Percentiles rank a stretch among this genome's conserved stretches.
Evolutionary conservation across 2,113 vertebrate species (phyloP).

Genomic region (Pleuronectes platessa): DNA sequence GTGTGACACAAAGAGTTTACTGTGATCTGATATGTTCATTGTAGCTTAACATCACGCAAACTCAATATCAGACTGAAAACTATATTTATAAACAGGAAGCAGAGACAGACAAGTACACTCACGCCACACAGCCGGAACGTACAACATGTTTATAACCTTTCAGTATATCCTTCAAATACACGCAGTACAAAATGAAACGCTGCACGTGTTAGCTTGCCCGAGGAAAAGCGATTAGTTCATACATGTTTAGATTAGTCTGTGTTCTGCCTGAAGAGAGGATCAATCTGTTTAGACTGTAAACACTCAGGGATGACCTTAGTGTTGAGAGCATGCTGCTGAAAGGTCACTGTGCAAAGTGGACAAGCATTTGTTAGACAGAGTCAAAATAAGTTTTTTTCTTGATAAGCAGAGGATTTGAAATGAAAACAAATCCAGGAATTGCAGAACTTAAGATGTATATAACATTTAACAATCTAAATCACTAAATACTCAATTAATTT

Average conservation of each 20-base stretch:
- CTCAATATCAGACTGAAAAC: not conserved
- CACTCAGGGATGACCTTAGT: constrained; percentile 6
- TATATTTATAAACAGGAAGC: constrained; percentile 25
- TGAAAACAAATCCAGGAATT: not conserved
- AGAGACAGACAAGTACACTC: not conserved
- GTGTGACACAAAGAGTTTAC: not conserved
- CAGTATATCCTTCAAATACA: not conserved
- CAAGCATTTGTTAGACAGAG: constrained; percentile 24
- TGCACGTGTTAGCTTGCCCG: not conserved
- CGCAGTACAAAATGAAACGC: constrained; percentile 22
- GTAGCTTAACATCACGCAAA: constrained; percentile 1
- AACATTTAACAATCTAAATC: not conserved
- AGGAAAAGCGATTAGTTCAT: constrained; percentile 1
- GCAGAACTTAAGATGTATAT: not conserved
- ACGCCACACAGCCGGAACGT: not conserved
- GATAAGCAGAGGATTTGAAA: not conserved
- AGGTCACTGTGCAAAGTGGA: constrained; percentile 22
- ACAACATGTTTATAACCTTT: constrained; percentile 24
- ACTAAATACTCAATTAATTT: not conserved
- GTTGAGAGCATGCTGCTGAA: constrained; percentile 57
- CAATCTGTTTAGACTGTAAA: constrained; percentile 8
- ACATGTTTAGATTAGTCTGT: constrained; percentile 12
- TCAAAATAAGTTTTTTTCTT: not conserved
- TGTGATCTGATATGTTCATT: not conserved
- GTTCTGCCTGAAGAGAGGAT: constrained; percentile 11